Conservation (phyloP, 2,113 vertebrate genomes). For the Aegotheles bennettii region DNA sequence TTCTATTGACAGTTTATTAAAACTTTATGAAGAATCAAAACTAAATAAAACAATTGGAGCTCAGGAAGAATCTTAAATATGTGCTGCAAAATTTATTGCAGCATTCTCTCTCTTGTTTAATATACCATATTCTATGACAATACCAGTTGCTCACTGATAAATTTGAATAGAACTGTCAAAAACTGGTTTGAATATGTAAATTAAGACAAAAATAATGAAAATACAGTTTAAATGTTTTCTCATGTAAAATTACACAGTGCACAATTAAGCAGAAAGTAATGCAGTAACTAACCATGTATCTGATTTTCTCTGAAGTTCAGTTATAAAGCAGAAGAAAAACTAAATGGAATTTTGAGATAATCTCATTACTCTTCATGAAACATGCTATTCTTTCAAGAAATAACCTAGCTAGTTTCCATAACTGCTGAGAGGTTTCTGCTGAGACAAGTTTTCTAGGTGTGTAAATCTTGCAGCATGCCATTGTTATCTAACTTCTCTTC, state of each 20-base stretch:
- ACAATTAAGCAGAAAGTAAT: not conserved
- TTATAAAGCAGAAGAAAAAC: not conserved
- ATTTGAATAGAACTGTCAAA: not conserved
- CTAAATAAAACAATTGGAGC: not conserved
- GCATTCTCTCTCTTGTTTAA: not conserved
- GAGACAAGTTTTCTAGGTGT: not conserved
- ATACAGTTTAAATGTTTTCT: not conserved
- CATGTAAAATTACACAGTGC: not conserved
- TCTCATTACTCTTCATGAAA: not conserved
- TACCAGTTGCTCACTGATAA: not conserved
- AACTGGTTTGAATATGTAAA: not conserved
- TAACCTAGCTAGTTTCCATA: not conserved
- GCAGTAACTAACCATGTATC: not conserved
- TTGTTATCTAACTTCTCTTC: not conserved
- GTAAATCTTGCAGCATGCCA: not conserved
- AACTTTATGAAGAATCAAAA: not conserved
- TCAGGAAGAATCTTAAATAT: not conserved
- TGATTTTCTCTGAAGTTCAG: not conserved
- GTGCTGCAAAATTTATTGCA: not conserved
- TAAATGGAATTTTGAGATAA: not conserved
- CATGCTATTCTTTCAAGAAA: not conserved
- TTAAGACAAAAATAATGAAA: not conserved
- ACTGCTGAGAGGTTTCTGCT: not conserved
- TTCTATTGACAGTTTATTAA: conserved; percentile 12
- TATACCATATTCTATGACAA: not conserved